Base-by-base conservation (phyloP, 2,113 vertebrate genomes). In the Enhydra lutris region DNA sequence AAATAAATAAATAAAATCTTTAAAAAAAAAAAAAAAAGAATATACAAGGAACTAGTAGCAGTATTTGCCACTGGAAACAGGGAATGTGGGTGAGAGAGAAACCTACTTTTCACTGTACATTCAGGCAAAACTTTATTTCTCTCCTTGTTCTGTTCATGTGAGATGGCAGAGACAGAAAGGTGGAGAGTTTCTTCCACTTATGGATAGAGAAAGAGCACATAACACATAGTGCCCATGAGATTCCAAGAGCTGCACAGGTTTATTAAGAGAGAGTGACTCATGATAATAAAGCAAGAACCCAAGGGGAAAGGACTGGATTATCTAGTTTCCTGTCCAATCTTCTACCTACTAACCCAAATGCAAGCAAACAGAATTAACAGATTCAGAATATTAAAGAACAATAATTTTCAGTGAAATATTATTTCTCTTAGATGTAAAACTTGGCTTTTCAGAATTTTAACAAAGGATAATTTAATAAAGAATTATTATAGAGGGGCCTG, bases 391-490 rank as follows among this genome's bases (percentile, higher is more conserved):
- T 71, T 74, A 90, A 92, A 95, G 36, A 90, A 52, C 11, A 87
- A 11, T 69, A 88, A 45, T 92, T 90, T 92, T 71, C 52, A 80
- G 17, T 57, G 8, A 96, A 97, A 83, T 67, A 31, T n/a, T 80
- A 59, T 84, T 96, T 95, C 14, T 96, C 31, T 92, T 78, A 79
- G 18, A 78, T 57, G 29, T 59, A 10, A 96, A 94, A 90, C 21
- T 34, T 90, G 29, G 26, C 17, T 97, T 96, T 94, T 90, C 42
- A 90, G n/a, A 96, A 90, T 89, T 80, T 5, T 92, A 87, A 86
- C 14, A 92, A 92, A 74, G 26, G 3, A 94, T 87, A 93, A 34
- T 55, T 82, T 91, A 89, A 87, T 24, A 73, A 93, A 34, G 50
- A 21, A 55, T 55, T 87, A 67, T 55, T 97, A n/a, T 52, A 90